phyloP scores from a whole-genome alignment of 30 jellyfish, hydroid and myxozoan species.

The Aurelia aurita region DNA sequence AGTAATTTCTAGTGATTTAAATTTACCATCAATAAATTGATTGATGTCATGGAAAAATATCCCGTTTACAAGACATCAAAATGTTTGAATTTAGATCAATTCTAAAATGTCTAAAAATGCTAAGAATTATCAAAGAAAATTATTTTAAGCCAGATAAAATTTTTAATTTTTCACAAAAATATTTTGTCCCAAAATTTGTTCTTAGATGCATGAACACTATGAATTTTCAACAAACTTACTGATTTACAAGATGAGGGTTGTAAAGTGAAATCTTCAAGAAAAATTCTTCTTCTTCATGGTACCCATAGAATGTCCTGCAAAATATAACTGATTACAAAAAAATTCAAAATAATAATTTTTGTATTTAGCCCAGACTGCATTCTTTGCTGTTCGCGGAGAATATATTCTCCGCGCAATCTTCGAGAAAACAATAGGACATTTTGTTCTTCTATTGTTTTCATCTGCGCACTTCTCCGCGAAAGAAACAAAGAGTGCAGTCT shows the following conservation, averaged over 20 bases:
- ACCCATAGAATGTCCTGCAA: slow-evolving; percentile 92
- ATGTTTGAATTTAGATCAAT: neutral
- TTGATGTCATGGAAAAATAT: neutral
- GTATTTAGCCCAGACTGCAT: too few relatives aligned
- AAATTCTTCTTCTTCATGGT: slow-evolving; percentile 68
- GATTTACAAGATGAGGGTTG: slow-evolving; percentile 77
- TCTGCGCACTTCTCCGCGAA: too few relatives aligned
- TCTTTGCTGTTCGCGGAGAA: too few relatives aligned
- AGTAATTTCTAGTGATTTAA: too few relatives aligned
- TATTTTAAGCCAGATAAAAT: neutral
- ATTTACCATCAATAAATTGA: too few relatives aligned
- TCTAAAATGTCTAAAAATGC: slow-evolving; percentile 7
- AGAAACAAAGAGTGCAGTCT: too few relatives aligned
- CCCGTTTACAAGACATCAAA: neutral
- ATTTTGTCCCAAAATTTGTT: too few relatives aligned
- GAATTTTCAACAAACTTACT: slow-evolving; percentile 56
- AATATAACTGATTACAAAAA: too few relatives aligned
- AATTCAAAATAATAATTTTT: neutral
- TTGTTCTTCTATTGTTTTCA: too few relatives aligned
- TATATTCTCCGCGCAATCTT: too few relatives aligned
- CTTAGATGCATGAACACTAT: neutral
- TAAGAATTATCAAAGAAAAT: neutral
- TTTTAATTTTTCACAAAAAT: too few relatives aligned
- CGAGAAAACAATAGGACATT: too few relatives aligned
- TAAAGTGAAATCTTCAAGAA: slow-evolving; percentile 70